Evolutionary conservation across 2,888 invertebrate genomes (phyloP), one percentile per base, ranked within the genome.

Genomic region (Brenthis daphne): DNA sequence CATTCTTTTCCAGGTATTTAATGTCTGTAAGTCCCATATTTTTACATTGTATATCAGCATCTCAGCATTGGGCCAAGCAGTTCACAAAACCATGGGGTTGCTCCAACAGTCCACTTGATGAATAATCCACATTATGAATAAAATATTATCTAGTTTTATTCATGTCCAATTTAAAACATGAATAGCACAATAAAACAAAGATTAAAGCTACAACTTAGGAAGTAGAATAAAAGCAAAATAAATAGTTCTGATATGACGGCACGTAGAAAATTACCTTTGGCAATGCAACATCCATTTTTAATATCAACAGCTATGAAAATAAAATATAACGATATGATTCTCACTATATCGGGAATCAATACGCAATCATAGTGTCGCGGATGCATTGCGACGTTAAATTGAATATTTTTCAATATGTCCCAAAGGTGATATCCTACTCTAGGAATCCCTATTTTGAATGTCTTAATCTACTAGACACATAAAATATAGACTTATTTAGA

Each of bases 321-420:
- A 66, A 60, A 66, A 54, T 60, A 33, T 60, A 37, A 55, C 54
- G 50, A 43, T 29, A 56, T 29, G 37, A 56, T 67, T 67, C 61
- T 16, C 50, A 56, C 56, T 55, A 12, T 48, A 71, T 57, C 29
- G 56, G 47, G 47, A 81, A 86, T 85, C 79, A 76, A 77, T 82
- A 84, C 79, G 84, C 82, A 84, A 85, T 86, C 84, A 80, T 76
- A 77, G 76, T 75, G 77, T 77, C 77, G 78, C 75, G 60, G 74
- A 79, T 81, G 77, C 78, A 73, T 78, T 78, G 79, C 77, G 81
- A 79, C 78, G 78, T 76, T 81, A 79, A 73, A 82, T 83, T 81
- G 79, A 80, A 85, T 83, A 82, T 82, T 83, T 29, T 83, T 80
- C 84, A 82, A 85, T 86, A 83, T 84, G 82, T 82, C 77, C 80